A percentile compares a stretch with the other conserved stretches of the same genome.
Conservation (phyloP, 2,113 vertebrate genomes). For the Nestor notabilis region DNA sequence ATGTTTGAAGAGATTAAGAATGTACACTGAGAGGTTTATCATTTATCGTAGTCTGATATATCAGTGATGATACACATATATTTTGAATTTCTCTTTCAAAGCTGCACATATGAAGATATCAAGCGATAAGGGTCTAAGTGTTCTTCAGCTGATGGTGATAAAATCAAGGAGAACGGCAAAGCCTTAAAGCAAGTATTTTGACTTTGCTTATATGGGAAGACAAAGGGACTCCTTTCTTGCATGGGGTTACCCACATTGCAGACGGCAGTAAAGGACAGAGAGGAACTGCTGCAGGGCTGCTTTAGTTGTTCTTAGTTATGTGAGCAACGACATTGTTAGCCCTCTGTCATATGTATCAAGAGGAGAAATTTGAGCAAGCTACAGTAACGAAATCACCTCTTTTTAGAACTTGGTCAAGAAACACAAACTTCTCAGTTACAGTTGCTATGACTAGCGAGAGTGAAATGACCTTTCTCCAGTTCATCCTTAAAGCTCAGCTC, state of each 20-base stretch:
- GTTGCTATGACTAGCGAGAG: background rate
- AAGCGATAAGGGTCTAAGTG: background rate
- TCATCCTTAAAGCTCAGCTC: background rate
- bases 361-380: background rate
- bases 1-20: background rate
- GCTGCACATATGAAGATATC: background rate
- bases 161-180: background rate
- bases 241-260: background rate
- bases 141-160: background rate
- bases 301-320: background rate
- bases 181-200: background rate
- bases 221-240: background rate
- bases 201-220: background rate
- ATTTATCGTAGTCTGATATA: background rate
- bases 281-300: background rate
- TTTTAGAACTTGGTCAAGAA: background rate
- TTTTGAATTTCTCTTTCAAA: background rate
- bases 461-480: background rate
- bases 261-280: background rate
- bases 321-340: background rate
- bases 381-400: background rate
- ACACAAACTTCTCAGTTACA: background rate
- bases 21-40: background rate
- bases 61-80: background rate
- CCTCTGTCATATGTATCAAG: background rate